Evolutionary conservation across 2,797 vertebrate genomes (phyloP).

Genomic region (Mus spretus): DNA sequence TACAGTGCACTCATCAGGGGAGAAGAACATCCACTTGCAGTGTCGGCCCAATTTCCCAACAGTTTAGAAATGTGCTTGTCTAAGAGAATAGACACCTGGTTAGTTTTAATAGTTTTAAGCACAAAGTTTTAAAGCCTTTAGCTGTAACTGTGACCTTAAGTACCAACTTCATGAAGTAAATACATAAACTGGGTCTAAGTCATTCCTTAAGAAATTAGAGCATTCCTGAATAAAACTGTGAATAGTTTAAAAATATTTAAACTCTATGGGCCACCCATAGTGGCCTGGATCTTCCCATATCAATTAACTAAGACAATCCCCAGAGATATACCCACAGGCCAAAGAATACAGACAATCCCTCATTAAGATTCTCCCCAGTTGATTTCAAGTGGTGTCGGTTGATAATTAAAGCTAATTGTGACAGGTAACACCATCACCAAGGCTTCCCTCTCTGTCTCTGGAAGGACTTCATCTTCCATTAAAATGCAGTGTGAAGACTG

Average conservation of each 20-base stretch:
- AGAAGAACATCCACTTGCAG: neutral
- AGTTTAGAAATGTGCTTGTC: conserved; percentile 35
- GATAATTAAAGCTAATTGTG: neutral
- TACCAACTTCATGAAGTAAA: neutral
- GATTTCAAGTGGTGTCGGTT: neutral
- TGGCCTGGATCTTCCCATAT: neutral
- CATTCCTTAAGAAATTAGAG: neutral
- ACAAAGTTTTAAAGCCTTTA: conserved; percentile 27
- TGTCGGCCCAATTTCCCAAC: conserved; percentile 1
- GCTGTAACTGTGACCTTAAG: neutral
- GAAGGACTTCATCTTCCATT: neutral
- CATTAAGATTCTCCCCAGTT: neutral
- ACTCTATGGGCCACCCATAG: neutral
- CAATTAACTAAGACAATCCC: neutral
- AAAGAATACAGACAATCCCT: neutral
- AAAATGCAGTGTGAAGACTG: neutral
- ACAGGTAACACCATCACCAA: neutral
- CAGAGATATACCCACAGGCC: neutral
- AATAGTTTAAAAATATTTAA: conserved; percentile 40
- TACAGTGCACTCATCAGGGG: neutral
- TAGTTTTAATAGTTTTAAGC: conserved; percentile 41
- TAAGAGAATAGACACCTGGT: neutral
- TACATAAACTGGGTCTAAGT: neutral
- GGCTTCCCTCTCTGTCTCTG: neutral
- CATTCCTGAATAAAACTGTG: neutral